Evolutionary conservation across 2,113 vertebrate genomes (phyloP), one percentile per base, ranked within the genome.

Genomic region (Pteronura brasiliensis): DNA sequence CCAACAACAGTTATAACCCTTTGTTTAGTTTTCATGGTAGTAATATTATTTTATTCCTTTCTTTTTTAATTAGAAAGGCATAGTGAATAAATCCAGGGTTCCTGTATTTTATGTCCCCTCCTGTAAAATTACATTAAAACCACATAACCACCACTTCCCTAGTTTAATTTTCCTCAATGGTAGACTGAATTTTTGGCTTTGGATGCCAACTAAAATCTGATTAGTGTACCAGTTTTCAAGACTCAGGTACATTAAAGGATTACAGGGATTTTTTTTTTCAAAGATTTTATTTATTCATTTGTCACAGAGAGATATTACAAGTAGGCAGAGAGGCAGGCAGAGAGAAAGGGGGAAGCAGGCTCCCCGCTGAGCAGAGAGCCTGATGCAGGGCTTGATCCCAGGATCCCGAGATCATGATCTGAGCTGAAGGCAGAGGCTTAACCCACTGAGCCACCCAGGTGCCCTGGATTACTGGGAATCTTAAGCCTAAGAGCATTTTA

Each of bases 1-100:
- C 42, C 92, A 94, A 97, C 25, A 36, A 67, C 83, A 93, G 80
- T 49, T 72, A 6, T 71, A 93, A 49, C 17, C 42, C n/a, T 96
- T 92, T 95, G 44, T 95, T 76, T 90, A 84, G 89, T 72, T 82
- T 97, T 47, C 93, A 95, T 61, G 57, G 71, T 57, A 92, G 47
- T 81, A 97, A 77, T 86, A 36, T 90, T 74, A 97, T 52, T 44
- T 97, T 77, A 93, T 44, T 77, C 29, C 63, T 10, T 72, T 74
- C 34, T n/a, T 86, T 88, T 90, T 55, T 4, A 3, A 93, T 69
- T 84, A 95, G 65, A 87, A 92, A 94, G 77, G 72, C 72, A 94
- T 6, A 95, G 21, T 90, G 81, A 77, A 92, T 52, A n/a, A 96
- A 47, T 59, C 31, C 34, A 94, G 74, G 84, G 34, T 79, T 96